A percentile compares a stretch with the other conserved stretches of the same genome.
Evolutionary conservation across 2,797 vertebrate genomes (phyloP).

Genomic region (Adelosebastes latens): DNA sequence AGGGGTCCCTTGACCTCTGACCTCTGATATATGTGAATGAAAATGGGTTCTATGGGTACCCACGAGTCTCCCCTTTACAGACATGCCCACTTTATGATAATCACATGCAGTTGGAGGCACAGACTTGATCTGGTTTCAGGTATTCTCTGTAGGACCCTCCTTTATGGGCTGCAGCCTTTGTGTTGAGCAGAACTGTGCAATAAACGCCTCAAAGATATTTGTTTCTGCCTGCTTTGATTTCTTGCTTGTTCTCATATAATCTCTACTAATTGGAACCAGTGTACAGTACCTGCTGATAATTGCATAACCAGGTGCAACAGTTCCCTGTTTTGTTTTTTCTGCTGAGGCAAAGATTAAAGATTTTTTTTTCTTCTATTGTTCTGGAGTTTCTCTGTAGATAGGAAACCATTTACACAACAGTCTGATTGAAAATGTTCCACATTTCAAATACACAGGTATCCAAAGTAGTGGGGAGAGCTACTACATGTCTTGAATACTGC

Average conservation of each 20-base stretch:
- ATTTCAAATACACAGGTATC: background rate
- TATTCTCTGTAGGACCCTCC: no score
- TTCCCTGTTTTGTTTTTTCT: conserved; percentile 26
- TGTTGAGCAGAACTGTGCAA: background rate
- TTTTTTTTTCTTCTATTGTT: background rate
- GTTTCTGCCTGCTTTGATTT: conserved; percentile 8
- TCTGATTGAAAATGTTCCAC: background rate
- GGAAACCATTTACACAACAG: background rate
- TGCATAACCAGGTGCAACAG: conserved; percentile 36
- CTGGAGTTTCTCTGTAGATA: background rate
- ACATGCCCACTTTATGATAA: no score
- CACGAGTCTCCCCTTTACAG: no score
- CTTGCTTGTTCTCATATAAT: conserved; percentile 9
- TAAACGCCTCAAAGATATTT: conserved; percentile 12
- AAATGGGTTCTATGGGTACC: no score
- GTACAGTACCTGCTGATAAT: conserved; percentile 49
- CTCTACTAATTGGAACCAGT: conserved; percentile 41
- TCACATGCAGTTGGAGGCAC: background rate
- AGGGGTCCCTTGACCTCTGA: no score
- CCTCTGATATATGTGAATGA: no score
- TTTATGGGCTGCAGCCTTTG: background rate
- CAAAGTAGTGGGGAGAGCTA: background rate
- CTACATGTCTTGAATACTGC: accelerated
- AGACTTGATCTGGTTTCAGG: no score
- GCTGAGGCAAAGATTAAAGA: background rate